Base-by-base conservation (phyloP, 2,113 vertebrate genomes). In the Dipodomys ordii region DNA sequence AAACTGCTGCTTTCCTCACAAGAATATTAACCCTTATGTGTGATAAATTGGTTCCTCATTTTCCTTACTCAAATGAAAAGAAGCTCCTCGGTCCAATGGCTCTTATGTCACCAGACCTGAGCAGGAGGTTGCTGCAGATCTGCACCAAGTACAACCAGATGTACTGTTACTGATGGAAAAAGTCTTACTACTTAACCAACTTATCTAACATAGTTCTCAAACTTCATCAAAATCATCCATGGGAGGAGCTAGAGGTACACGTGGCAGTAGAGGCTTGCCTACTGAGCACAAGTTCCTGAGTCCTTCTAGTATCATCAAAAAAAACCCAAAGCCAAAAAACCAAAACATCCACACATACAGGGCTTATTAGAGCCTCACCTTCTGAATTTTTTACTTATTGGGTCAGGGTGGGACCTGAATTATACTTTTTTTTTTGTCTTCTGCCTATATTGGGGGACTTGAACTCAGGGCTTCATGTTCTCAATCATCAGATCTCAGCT, bases 301-400 rank as follows among this genome's bases (percentile, higher is more conserved):
- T 60, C 49, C n/a, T 13, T 23, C 71, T 22, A 25, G 18, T 49
- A 53, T 16, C 53, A 57, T 16, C 53, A 57, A 57, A 57, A 57
- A 57, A 57, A 57, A 16, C 49, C 49, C 49, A 49, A 49, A 57
- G 15, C 12, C 53, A 13, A 57, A 57, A 57, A 57, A 13, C 53
- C 12, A 13, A 57, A n/a, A n/a, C 12, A 76, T 12, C n/a, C n/a
- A n/a, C n/a, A n/a, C n/a, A n/a, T n/a, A n/a, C n/a, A n/a, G n/a
- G n/a, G n/a, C n/a, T n/a, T n/a, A n/a, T n/a, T n/a, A n/a, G n/a
- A n/a, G n/a, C n/a, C n/a, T n/a, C n/a, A n/a, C n/a, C n/a, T n/a
- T n/a, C n/a, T n/a, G n/a, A n/a, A n/a, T n/a, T n/a, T n/a, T 73
- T 83, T 76, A 88, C 20, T 94, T 87, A 83, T 28, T 71, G 65